These are phyloP conservation scores for Willisornis vidua DNA, from an alignment of 2,113 vertebrate genomes.

Conservation along the genomic window DNA sequence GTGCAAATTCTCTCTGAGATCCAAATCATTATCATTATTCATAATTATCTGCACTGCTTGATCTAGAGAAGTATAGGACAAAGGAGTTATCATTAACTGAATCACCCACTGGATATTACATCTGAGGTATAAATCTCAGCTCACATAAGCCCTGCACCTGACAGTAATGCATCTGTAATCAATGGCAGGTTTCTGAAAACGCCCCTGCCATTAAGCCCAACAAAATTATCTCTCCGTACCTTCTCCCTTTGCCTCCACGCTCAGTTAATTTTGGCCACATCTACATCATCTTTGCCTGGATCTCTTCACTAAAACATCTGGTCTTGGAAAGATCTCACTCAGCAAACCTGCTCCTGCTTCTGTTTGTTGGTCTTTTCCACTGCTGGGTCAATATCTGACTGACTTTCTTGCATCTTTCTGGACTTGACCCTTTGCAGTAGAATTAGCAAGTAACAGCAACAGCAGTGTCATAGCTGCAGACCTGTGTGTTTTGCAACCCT, in stretches of 20 bases:
- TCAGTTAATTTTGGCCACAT: not conserved
- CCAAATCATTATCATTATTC: constrained; percentile 49
- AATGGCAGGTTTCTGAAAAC: constrained; percentile 3
- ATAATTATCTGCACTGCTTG: constrained; percentile 60
- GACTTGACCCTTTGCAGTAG: not conserved
- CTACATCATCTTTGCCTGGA: not conserved
- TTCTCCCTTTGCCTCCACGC: not conserved
- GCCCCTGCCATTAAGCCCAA: not conserved
- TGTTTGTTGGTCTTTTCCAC: not conserved
- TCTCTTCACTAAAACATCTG: not conserved
- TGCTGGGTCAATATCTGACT: not conserved
- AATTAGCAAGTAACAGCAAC: not conserved
- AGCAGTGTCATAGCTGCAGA: not conserved
- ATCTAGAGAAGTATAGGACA: constrained; percentile 53
- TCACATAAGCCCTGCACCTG: not conserved
- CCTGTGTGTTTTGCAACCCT: not conserved
- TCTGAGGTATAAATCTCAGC: constrained; percentile 20
- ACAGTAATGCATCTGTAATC: not conserved
- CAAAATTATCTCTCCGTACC: not conserved
- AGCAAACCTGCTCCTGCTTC: not conserved
- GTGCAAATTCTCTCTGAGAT: constrained; percentile 29
- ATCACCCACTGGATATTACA: constrained; percentile 25
- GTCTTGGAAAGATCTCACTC: not conserved
- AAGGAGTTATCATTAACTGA: constrained; percentile 46
- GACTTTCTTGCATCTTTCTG: not conserved